Conservation (phyloP, 2,797 vertebrate species). For the Channa striata region DNA sequence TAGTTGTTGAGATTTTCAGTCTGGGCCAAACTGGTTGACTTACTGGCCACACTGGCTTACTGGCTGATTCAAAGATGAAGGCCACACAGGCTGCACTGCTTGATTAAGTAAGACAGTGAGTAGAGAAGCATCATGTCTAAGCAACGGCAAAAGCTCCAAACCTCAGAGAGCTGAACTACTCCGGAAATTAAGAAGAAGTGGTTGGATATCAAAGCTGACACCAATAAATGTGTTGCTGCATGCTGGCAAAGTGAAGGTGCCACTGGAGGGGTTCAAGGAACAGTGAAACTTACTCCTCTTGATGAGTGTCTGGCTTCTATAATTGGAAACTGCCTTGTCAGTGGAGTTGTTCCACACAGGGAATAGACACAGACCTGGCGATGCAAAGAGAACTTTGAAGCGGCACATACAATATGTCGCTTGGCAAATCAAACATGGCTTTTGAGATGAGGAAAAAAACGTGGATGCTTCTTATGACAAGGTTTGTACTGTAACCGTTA, state of each 20-base stretch:
- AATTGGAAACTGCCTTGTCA: conserved; percentile 56
- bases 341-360: conserved; percentile 39
- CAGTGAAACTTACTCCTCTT: conserved; percentile 36
- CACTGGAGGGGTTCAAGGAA: conserved; percentile 31
- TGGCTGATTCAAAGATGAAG: no score
- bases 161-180: conserved; percentile 16
- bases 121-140: conserved; percentile 12
- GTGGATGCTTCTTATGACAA: conserved; percentile 10
- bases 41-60: no score
- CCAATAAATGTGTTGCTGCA: conserved; percentile 41
- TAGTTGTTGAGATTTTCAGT: no score
- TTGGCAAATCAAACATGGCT: conserved; percentile 20
- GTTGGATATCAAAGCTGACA: conserved; percentile 46
- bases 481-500: conserved; percentile 16
- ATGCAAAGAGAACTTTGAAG: conserved; percentile 13
- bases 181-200: conserved; percentile 33
- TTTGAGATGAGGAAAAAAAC: conserved; percentile 27
- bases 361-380: conserved; percentile 36
- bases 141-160: neutral
- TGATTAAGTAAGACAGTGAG: conserved; percentile 11
- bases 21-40: no score
- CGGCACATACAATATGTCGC: conserved; percentile 19
- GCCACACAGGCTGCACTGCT: neutral
- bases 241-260: conserved; percentile 47
- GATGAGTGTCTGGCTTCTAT: conserved; percentile 59